These are phyloP conservation scores for Macrotis lagotis DNA, from an alignment of 2,113 vertebrate genomes.

Conservation along the genomic window DNA sequence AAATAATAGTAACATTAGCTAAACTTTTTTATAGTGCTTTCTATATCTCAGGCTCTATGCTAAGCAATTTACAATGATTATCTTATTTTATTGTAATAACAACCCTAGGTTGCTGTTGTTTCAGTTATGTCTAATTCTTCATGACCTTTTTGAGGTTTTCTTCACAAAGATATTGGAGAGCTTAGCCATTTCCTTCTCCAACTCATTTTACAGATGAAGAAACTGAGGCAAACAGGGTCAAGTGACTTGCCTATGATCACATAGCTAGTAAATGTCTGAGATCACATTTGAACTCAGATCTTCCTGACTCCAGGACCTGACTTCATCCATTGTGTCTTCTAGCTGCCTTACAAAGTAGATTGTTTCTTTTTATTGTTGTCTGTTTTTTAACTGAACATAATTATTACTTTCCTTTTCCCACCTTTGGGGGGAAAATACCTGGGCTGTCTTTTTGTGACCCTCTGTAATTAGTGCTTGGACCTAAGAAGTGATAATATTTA, in stretches of 20 bases:
- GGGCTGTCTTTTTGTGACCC: background rate
- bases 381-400: background rate
- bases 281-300: too few species aligned
- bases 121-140: too few species aligned
- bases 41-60: background rate
- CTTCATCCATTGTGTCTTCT: too few species aligned
- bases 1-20: background rate
- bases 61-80: background rate
- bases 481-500: background rate
- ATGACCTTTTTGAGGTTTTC: too few species aligned
- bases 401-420: background rate
- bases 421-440: background rate
- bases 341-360: background rate
- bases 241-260: too few species aligned
- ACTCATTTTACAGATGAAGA: too few species aligned
- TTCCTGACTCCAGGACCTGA: too few species aligned
- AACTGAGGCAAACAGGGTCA: too few species aligned
- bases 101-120: too few species aligned
- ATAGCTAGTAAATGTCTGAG: too few species aligned
- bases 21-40: background rate
- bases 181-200: too few species aligned
- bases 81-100: background rate
- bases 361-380: background rate
- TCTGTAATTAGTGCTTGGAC: background rate
- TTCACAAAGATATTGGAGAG: too few species aligned